Conservation (phyloP, 2,888 invertebrate species). For the Andrena chrysosceles region DNA sequence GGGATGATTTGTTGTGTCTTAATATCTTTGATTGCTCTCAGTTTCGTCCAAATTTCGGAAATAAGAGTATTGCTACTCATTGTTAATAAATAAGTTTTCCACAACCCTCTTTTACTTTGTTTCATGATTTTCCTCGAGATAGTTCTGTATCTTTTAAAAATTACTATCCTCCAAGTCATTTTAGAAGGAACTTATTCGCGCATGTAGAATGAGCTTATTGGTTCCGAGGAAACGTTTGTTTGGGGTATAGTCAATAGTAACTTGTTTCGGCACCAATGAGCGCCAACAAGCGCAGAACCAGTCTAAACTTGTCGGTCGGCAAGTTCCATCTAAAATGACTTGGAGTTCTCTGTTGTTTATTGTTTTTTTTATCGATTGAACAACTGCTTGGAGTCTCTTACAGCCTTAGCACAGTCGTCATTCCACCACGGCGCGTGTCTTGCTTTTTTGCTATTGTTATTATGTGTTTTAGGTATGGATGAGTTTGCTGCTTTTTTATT, state of each 20-base stretch:
- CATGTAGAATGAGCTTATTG: too few species aligned
- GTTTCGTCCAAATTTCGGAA: background rate
- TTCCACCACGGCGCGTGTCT: constrained; percentile 61
- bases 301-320: too few species aligned
- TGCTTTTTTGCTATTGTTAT: background rate
- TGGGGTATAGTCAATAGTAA: too few species aligned
- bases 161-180: too few species aligned
- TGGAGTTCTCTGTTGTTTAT: constrained; percentile 16
- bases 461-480: background rate
- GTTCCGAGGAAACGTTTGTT: too few species aligned
- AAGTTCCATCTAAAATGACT: too few species aligned
- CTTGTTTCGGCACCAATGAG: too few species aligned
- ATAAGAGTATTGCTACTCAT: background rate
- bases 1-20: background rate
- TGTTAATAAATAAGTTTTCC: background rate
- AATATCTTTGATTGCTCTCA: constrained; percentile 32
- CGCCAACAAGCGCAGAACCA: too few species aligned
- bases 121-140: background rate
- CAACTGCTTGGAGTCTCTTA: constrained; percentile 44
- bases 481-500: background rate
- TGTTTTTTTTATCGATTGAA: constrained; percentile 49
- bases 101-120: background rate
- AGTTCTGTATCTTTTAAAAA: background rate
- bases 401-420: constrained; percentile 39
- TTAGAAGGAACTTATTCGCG: too few species aligned